A percentile compares a stretch with the other conserved stretches of the same genome.
Evolutionary conservation across 2,113 vertebrate genomes (phyloP).

Genomic region (Ellobius talpinus): DNA sequence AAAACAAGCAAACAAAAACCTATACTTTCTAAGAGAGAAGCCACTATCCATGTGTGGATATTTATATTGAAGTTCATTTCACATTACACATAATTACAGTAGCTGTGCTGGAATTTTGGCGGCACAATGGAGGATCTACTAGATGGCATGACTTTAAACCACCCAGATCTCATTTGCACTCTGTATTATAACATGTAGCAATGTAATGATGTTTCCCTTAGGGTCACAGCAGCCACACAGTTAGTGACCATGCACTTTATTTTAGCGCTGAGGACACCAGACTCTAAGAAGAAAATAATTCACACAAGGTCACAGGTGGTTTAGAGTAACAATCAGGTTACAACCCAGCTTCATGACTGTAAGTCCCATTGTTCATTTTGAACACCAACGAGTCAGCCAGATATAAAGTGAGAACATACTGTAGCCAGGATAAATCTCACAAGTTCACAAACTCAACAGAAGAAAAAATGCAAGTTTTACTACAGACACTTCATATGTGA

Average conservation of each 20-base stretch:
- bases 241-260: conserved; percentile 17
- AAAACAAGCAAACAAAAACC: background rate
- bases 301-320: background rate
- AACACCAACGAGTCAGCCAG: background rate
- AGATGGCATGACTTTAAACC: background rate
- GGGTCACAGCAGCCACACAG: background rate
- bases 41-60: background rate
- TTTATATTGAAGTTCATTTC: conserved; percentile 22
- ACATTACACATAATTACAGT: background rate
- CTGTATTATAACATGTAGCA: background rate
- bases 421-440: conserved; percentile 9
- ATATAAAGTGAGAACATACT: background rate
- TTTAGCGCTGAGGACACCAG: background rate
- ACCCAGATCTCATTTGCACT: background rate
- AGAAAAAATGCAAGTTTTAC: background rate
- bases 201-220: background rate
- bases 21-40: background rate
- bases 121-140: background rate
- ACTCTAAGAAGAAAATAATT: background rate
- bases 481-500: background rate
- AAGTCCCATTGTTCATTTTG: background rate
- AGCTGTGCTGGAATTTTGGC: background rate
- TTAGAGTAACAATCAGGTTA: background rate
- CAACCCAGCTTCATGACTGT: background rate
- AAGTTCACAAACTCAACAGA: conserved; percentile 26